Evolutionary conservation across 2,797 vertebrate genomes (phyloP).

Genomic region (Chelon auratus): DNA sequence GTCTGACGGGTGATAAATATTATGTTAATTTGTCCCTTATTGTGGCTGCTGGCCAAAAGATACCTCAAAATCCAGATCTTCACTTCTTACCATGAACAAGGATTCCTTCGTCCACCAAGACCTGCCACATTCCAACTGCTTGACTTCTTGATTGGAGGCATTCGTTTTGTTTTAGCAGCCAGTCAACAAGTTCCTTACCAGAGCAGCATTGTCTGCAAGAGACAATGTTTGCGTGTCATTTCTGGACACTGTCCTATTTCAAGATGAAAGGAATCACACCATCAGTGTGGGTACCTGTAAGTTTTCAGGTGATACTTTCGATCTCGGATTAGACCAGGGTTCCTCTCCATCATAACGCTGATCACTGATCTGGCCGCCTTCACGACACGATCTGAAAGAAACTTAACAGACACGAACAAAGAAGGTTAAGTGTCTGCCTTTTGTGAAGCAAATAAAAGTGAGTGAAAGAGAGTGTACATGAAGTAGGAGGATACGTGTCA

Average conservation of each 20-base stretch:
- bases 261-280: background rate
- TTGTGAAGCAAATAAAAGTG: background rate
- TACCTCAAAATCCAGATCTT: background rate
- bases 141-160: conserved; percentile 88
- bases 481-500: conserved; percentile 15
- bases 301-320: conserved; percentile 93
- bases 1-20: background rate
- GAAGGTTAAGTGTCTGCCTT: background rate
- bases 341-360: conserved; percentile 82
- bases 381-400: conserved; percentile 89
- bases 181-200: conserved; percentile 93
- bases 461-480: background rate
- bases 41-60: conserved; percentile 1
- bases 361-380: conserved; percentile 89
- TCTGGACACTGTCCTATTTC: background rate
- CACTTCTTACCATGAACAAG: conserved; percentile 88
- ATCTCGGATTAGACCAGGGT: conserved; percentile 90
- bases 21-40: background rate
- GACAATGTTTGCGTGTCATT: background rate
- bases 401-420: conserved; percentile 77
- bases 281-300: conserved; percentile 82
- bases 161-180: conserved; percentile 87
- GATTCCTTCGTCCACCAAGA: conserved; percentile 92
- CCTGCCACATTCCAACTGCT: conserved; percentile 93
- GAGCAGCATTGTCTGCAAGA: conserved; percentile 90